phyloP scores from a whole-genome alignment of 1,140 invertebrate species.

The Helicoverpa armigera region DNA sequence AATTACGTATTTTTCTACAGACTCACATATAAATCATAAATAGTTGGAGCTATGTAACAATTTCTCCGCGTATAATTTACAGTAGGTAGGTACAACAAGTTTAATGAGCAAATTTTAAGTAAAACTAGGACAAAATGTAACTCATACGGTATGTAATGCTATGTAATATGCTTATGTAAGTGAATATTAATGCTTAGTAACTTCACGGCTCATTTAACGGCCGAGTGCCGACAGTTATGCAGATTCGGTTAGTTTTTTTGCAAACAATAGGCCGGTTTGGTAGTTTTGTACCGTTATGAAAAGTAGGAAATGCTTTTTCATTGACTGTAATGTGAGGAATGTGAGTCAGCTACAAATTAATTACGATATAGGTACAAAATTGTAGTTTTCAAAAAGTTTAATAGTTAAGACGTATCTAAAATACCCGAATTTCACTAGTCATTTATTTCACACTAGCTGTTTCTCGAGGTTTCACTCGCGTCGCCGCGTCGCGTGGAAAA shows the following conservation, averaged over 20 bases:
- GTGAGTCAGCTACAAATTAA: too few species aligned
- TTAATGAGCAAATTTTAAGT: neutral
- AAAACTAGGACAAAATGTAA: conserved; percentile 10
- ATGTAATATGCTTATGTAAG: neutral
- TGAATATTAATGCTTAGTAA: conserved; percentile 23
- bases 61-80: conserved; percentile 9
- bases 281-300: neutral
- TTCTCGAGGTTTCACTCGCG: too few species aligned
- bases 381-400: too few species aligned
- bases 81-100: neutral
- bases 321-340: too few species aligned
- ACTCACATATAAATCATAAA: too few species aligned
- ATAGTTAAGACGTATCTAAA: too few species aligned
- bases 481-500: too few species aligned
- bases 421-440: too few species aligned
- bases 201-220: conserved; percentile 28
- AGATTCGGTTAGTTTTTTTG: neutral
- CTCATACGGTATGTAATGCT: neutral
- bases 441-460: too few species aligned
- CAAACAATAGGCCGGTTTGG: neutral
- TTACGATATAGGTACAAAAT: too few species aligned
- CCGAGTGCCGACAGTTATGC: conserved; percentile 6
- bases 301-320: conserved; percentile 3
- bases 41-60: neutral
- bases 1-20: too few species aligned